A percentile compares a stretch with the other conserved stretches of the same genome.
These are phyloP conservation scores for Mastigias papua DNA, from an alignment of 30 jellyfish, hydroid and myxozoan species.

Conservation along the genomic window DNA sequence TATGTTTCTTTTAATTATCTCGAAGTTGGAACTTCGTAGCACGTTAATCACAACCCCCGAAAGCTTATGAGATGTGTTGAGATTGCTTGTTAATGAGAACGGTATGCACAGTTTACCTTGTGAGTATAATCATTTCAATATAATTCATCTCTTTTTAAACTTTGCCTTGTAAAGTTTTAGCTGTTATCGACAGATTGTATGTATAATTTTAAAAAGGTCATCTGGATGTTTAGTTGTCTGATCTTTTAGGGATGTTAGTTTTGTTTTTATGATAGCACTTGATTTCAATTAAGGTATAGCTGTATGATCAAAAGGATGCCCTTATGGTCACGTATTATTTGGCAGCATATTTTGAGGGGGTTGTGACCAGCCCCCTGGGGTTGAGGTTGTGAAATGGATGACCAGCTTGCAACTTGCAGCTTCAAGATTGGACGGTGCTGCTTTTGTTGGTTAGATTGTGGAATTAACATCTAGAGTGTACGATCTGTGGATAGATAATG, in stretches of 20 bases:
- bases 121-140: neutral
- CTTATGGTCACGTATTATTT: no score
- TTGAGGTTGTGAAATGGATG: no score
- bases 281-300: neutral
- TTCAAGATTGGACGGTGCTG: no score
- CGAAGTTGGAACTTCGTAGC: conserved; percentile 13
- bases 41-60: neutral
- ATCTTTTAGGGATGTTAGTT: conserved; percentile 16
- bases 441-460: no score
- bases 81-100: neutral
- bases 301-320: no score
- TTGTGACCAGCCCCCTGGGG: no score
- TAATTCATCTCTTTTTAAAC: conserved; percentile 10
- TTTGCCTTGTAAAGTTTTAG: conserved; percentile 41
- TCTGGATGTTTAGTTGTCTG: neutral
- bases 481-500: no score
- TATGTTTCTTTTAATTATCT: conserved; percentile 24
- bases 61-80: conserved; percentile 6
- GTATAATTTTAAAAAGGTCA: conserved; percentile 39
- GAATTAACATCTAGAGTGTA: no score
- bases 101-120: neutral
- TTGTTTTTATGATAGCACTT: conserved; percentile 23
- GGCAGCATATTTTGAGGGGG: no score
- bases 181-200: conserved; percentile 24
- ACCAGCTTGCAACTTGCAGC: no score